Conservation (phyloP, 2,888 invertebrate genomes). For the Acheta domesticus region DNA sequence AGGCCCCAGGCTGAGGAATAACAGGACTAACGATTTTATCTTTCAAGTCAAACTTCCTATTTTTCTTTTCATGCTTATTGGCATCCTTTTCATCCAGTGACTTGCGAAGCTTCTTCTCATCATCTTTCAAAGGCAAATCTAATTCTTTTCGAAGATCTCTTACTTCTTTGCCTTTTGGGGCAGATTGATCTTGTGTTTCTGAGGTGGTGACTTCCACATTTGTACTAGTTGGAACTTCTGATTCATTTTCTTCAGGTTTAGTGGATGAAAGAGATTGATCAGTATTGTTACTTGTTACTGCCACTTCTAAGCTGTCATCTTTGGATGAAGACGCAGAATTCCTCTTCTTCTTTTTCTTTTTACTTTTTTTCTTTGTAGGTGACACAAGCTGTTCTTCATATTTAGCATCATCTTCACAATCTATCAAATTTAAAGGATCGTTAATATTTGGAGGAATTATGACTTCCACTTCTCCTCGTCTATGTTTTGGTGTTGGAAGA, state of each 20-base stretch:
- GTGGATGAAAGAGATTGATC: neutral
- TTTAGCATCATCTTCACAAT: conserved; percentile 71
- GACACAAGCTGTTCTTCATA: conserved; percentile 76
- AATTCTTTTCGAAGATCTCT: conserved; percentile 41
- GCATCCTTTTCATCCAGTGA: conserved; percentile 11
- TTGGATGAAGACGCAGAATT: conserved; percentile 50
- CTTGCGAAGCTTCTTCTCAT: conserved; percentile 59
- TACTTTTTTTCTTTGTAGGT: conserved; percentile 60
- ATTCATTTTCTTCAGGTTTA: conserved; percentile 36
- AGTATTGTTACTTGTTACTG: conserved; percentile 4
- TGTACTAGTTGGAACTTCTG: conserved; percentile 43
- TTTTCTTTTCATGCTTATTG: conserved; percentile 27
- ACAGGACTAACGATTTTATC: conserved; percentile 92
- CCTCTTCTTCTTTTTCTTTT: conserved; percentile 66
- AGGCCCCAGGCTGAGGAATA: conserved; percentile 82
- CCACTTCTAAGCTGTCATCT: conserved; percentile 48
- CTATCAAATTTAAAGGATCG: conserved; percentile 80
- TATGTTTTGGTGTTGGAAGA: conserved; percentile 74
- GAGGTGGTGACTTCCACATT: conserved; percentile 42
- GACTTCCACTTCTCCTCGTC: conserved; percentile 79
- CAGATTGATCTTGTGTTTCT: conserved; percentile 43
- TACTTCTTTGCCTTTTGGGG: conserved; percentile 32
- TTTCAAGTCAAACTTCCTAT: conserved; percentile 57
- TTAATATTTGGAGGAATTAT: conserved; percentile 89
- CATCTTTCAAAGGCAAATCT: conserved; percentile 48